These are phyloP conservation scores for Prochilodus magdalenae DNA, from an alignment of 2,113 vertebrate genomes.

Conservation along the genomic window DNA sequence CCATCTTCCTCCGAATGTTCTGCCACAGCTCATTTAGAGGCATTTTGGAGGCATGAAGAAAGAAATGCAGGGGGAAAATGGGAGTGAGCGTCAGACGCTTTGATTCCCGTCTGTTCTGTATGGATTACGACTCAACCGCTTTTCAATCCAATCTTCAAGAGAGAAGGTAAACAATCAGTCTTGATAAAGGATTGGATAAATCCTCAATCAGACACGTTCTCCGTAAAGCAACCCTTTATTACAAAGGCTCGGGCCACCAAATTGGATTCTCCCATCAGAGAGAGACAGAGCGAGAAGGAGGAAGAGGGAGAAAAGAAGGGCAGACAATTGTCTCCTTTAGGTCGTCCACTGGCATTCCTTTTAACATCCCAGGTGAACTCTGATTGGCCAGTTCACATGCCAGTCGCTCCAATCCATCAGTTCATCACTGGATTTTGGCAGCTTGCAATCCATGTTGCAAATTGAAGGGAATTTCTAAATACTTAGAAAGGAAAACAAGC, in stretches of 20 bases:
- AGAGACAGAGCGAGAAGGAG: conserved; percentile 34
- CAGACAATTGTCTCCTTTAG: too few species aligned
- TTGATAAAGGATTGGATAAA: conserved; percentile 78
- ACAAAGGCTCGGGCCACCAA: conserved; percentile 65
- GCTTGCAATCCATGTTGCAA: background rate
- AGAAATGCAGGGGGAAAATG: background rate
- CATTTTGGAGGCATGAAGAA: background rate
- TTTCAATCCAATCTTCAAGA: conserved; percentile 73
- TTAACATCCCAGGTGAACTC: background rate
- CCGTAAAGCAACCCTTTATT: conserved; percentile 72
- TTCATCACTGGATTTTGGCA: background rate
- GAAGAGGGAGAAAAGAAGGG: background rate
- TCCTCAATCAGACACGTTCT: conserved; percentile 77
- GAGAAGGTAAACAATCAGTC: conserved; percentile 80
- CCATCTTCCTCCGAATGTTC: background rate
- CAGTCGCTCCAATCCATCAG: background rate
- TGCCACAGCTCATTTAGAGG: background rate
- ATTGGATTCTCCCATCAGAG: conserved; percentile 68
- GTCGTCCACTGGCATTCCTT: background rate
- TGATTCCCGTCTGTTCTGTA: conserved; percentile 65
- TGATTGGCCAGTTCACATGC: background rate
- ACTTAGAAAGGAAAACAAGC: background rate
- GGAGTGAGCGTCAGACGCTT: conserved; percentile 58
- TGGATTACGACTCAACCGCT: conserved; percentile 61
- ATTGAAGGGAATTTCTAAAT: background rate